phyloP scores from a whole-genome alignment of 2,113 vertebrate species.

The Pelobates fuscus region DNA sequence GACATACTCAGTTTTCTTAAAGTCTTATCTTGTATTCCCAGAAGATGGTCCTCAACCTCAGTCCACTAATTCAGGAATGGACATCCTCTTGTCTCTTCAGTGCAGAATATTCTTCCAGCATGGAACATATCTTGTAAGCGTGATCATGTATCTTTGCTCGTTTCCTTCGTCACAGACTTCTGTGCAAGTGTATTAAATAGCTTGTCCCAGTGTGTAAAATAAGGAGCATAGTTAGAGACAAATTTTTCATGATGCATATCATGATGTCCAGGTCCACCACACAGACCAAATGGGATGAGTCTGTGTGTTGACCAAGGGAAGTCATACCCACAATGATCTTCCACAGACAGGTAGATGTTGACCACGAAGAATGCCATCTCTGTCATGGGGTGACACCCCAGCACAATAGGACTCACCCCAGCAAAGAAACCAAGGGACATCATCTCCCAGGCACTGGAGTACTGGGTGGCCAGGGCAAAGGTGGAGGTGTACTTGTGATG shows the following conservation, averaged over 20 bases:
- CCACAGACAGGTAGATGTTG: constrained; percentile 92
- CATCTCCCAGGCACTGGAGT: constrained; percentile 81
- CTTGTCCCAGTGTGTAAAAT: constrained; percentile 94
- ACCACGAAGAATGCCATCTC: constrained; percentile 78
- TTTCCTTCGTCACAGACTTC: constrained; percentile 6
- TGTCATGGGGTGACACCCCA: constrained; percentile 83
- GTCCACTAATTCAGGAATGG: too few relatives aligned
- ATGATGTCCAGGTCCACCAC: constrained; percentile 84
- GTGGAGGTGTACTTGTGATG: constrained; percentile 85
- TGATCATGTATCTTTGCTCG: constrained; percentile 53
- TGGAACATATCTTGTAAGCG: too few relatives aligned
- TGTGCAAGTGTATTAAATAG: constrained; percentile 75
- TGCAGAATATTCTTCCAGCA: too few relatives aligned
- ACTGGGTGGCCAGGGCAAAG: constrained; percentile 83
- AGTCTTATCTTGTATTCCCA: too few relatives aligned
- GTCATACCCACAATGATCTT: constrained; percentile 91
- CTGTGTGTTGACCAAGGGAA: constrained; percentile 87
- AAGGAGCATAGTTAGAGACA: constrained; percentile 89
- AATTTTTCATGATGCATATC: constrained; percentile 87
- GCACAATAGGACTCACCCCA: constrained; percentile 67
- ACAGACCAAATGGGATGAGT: constrained; percentile 84
- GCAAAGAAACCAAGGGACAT: constrained; percentile 84
- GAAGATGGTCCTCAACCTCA: too few relatives aligned
- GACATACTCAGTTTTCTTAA: too few relatives aligned
- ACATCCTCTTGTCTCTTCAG: too few relatives aligned